Base-by-base conservation (phyloP, 2,888 invertebrate species). In the Cephus spinipes region DNA sequence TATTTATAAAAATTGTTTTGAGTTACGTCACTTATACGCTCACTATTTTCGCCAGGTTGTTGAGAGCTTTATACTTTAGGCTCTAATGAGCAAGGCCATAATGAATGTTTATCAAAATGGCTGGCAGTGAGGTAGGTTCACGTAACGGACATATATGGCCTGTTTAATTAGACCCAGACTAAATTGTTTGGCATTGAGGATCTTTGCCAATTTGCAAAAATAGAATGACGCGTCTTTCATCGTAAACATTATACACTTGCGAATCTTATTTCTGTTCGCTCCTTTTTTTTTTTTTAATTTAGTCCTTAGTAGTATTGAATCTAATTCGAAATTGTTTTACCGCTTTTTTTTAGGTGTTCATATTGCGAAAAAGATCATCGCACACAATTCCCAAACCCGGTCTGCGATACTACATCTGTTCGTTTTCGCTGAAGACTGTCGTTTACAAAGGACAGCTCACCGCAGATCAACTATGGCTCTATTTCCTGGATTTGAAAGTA, bases 361-460 rank as follows among this genome's bases (percentile, higher is more conserved):
- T 98, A 86, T 93, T 99, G 87, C 95, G 99, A 79, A 99, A 99
- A 92, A 95, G 97, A 79, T 96, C 99, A 0, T 97, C 97, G 31
- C 99, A 99, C 90, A 94, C 95, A 84, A 95, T 99, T 89, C 95
- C 96, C 68, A 94, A 96, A 85, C 96, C 97, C 1, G 97, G 97
- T 11, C 95, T 97, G 73, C 94, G 98, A 82, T 99, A 98, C 93
- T 99, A 99, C 93, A 97, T 99, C 88, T 99, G 99, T 93, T 99
- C 98, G 78, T 93, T 99, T 85, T 98, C 98, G 34, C 93, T 97
- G 76, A 95, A 95, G 87, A 98, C 96, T 12, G 94, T 99, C 81
- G 98, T 99, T 55, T 99, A 99, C 94, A 99, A 99, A 93, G 99
- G 99, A 69, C 96, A 99, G 90, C 94, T 99, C 86, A 98, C 98